phyloP scores from a whole-genome alignment of 1,140 invertebrate genomes.

The Samia ricini region DNA sequence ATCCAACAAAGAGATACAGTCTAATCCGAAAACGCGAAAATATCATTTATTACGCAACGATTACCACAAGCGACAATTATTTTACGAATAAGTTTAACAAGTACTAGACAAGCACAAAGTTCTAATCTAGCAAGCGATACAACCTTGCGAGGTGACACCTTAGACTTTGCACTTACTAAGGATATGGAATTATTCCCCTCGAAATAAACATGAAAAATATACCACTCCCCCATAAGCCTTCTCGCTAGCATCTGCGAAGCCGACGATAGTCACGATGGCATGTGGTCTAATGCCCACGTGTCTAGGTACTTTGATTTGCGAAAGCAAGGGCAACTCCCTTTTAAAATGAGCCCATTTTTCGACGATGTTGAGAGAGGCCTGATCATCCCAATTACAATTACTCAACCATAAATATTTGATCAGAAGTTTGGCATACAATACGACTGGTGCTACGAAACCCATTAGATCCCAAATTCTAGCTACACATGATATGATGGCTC shows the following conservation, averaged over 20 bases:
- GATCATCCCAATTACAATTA: slow-evolving; percentile 3
- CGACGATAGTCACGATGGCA: not conserved
- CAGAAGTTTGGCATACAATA: not conserved
- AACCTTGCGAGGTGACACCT: not conserved
- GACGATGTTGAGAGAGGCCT: not conserved
- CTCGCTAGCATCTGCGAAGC: slow-evolving; percentile 4
- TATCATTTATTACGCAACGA: not conserved
- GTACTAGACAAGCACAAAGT: slow-evolving; percentile 3
- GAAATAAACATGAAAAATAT: slow-evolving; percentile 1
- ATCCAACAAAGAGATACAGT: slow-evolving; percentile 2
- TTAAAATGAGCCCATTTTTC: slow-evolving; percentile 1
- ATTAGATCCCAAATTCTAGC: not conserved
- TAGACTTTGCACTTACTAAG: slow-evolving; percentile 3
- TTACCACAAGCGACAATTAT: not conserved
- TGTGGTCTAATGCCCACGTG: not conserved
- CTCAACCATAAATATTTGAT: not conserved
- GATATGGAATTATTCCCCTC: not conserved
- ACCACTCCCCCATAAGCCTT: too few relatives aligned
- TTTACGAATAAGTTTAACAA: not conserved
- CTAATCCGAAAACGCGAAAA: not conserved
- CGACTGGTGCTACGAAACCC: too few relatives aligned
- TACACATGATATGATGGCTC: not conserved
- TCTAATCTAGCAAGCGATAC: slow-evolving; percentile 6
- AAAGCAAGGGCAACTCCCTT: not conserved
- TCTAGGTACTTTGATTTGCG: not conserved